Evolutionary conservation across 2,113 vertebrate genomes (phyloP).

Genomic region (Aegypius monachus): DNA sequence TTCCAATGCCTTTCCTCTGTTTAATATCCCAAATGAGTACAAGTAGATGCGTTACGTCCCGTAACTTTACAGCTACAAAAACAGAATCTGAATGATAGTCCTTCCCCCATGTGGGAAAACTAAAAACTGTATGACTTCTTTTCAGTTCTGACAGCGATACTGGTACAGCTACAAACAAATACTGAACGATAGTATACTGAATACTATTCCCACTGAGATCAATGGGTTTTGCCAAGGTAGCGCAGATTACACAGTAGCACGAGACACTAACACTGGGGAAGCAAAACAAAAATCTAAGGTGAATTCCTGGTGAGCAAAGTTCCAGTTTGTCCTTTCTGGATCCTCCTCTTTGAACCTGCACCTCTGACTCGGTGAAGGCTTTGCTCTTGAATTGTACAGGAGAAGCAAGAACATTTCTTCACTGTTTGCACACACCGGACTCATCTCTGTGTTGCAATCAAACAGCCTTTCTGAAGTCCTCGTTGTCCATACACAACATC

Average conservation of each 20-base stretch:
- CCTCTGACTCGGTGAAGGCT: not conserved
- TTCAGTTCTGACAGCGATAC: not conserved
- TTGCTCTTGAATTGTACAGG: not conserved
- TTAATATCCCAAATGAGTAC: not conserved
- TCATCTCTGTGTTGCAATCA: not conserved
- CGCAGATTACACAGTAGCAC: rapidly evolving
- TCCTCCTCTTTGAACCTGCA: not conserved
- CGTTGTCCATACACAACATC: not conserved
- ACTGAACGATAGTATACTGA: not conserved
- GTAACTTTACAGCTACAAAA: not conserved
- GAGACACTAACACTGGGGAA: not conserved
- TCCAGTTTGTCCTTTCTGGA: not conserved
- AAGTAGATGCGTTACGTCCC: not conserved
- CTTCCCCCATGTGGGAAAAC: not conserved
- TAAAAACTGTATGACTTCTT: not conserved
- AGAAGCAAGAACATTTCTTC: not conserved
- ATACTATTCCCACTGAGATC: not conserved
- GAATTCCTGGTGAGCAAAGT: not conserved
- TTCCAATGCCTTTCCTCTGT: not conserved
- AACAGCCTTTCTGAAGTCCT: not conserved
- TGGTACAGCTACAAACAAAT: not conserved
- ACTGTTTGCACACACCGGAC: too few relatives aligned
- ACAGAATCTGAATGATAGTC: not conserved
- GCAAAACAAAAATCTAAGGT: not conserved
- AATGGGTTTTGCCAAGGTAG: not conserved